Conservation (phyloP, 2,888 invertebrate species). For the Ennomos fuscantarius region DNA sequence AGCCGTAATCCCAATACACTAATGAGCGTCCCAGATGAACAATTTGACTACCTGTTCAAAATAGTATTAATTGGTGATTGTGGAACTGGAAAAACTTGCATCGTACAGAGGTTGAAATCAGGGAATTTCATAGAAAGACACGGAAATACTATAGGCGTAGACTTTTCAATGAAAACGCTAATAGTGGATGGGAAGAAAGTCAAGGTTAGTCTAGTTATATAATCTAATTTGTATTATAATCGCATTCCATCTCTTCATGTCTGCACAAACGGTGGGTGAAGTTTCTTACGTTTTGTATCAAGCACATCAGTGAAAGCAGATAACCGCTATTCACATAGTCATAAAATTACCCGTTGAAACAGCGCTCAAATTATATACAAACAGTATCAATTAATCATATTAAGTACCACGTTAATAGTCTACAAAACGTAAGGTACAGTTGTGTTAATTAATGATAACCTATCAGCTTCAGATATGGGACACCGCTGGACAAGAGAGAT, state of each 20-base stretch:
- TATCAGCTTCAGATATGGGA: constrained; percentile 97
- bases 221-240: constrained; percentile 44
- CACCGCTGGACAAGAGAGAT: constrained; percentile 98
- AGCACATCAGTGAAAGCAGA: constrained; percentile 13
- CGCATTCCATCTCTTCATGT: constrained; percentile 15
- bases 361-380: too few relatives aligned
- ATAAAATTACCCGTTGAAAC: too few relatives aligned
- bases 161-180: constrained; percentile 99
- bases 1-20: constrained; percentile 90
- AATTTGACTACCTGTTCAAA: constrained; percentile 97
- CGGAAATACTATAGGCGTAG: constrained; percentile 98
- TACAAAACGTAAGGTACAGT: too few relatives aligned
- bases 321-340: neutral
- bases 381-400: too few relatives aligned
- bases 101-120: constrained; percentile 97
- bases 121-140: constrained; percentile 98
- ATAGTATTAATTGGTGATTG: constrained; percentile 97
- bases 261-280: neutral
- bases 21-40: constrained; percentile 91
- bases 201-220: constrained; percentile 88
- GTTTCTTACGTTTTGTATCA: neutral
- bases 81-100: constrained; percentile 96
- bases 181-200: constrained; percentile 97
- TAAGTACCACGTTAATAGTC: too few relatives aligned
- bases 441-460: constrained; percentile 1